Base-by-base conservation (phyloP, 2,888 invertebrate species). In the Trisateles emortualis region DNA sequence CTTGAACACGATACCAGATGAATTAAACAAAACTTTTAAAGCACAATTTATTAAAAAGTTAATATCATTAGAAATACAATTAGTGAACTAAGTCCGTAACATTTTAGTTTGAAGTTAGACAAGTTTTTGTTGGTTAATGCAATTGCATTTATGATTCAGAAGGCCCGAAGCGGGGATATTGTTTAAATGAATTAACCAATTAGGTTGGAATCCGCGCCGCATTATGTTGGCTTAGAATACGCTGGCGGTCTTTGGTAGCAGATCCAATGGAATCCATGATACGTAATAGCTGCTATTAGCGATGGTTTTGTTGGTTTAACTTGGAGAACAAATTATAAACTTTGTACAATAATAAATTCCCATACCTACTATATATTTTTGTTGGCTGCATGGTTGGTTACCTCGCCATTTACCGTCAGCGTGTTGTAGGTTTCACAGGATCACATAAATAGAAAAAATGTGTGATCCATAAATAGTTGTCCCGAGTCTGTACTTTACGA, bases 111-210 rank as follows among this genome's bases (percentile, higher is more conserved):
- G 9, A n/a, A 62, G 59, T 69, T 58, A 47, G 55, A 65, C 57
- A 57, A 55, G 60, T 70, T 68, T 58, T 56, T 64, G 57, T 54
- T 40, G 29, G 51, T 47, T 43, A 59, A 60, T 70, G 71, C 68
- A 68, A 65, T 63, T 70, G 36, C 58, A 67, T 64, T 59, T 60
- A 71, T 71, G 56, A 69, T 59, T 65, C 72, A 70, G 29, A 43
- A 57, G 53, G 44, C 53, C n/a, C 9, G 41, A 32, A 29, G 14
- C 22, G 33, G 44, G 44, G 49, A 45, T 68, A 56, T 55, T 64
- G 55, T 64, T 64, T 51, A 52, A 65, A 61, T 59, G 43, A 50
- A 68, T 68, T 48, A 65, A 56, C 47, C 54, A 68, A 68, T 65
- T 68, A 52, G 47, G 52, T 44, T 47, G 38, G 52, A 53, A 61